Evolutionary conservation across 2,113 vertebrate species (phyloP), one percentile per base, ranked within the genome.

Genomic region (Loxodonta africana): DNA sequence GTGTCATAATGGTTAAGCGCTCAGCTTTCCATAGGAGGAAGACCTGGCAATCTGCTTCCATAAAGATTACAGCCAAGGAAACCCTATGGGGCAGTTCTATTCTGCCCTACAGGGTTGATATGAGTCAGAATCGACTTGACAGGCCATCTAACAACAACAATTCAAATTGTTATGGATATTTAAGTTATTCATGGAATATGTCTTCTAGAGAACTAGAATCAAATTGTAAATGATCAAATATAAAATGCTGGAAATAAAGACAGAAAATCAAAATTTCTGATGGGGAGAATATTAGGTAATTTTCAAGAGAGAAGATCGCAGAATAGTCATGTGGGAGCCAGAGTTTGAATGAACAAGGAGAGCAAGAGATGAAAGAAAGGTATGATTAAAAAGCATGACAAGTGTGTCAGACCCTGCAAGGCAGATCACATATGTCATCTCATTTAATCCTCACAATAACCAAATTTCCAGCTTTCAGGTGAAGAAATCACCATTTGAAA

Each of bases 211-310:
- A 11, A 41, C 2, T 18, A 87, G 48, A 80, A 63, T 92, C 41
- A n/a, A 96, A 84, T 15, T 81, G 67, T 17, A 83, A 92, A 53
- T 63, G 37, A 92, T 81, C 25, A 51, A 53, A 41, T 60, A 88
- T 90, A 67, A 76, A 86, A 20, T 48, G 26, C 26, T 71, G 23
- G 37, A 73, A 96, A 89, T n/a, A 46, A 83, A 96, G 33, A 44
- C 12, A 94, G n/a, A 81, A 92, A 82, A 73, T 46, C 23, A 82
- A 2, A 87, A 85, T 67, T 85, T 92, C 18, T 53, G 53, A 51
- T 4, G 48, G 6, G 18, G 5, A 90, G 8, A 89, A 57, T 44
- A 62, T 69, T 51, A 76, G 41, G 1, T 62, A 80, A 82, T 1
- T 9, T 33, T 83, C 6, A 60, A 7, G 1, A 60, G 7, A 37